A percentile compares a stretch with the other conserved stretches of the same genome.
phyloP scores from a whole-genome alignment of 2,113 vertebrate species.

The Leucopternis melanops region DNA sequence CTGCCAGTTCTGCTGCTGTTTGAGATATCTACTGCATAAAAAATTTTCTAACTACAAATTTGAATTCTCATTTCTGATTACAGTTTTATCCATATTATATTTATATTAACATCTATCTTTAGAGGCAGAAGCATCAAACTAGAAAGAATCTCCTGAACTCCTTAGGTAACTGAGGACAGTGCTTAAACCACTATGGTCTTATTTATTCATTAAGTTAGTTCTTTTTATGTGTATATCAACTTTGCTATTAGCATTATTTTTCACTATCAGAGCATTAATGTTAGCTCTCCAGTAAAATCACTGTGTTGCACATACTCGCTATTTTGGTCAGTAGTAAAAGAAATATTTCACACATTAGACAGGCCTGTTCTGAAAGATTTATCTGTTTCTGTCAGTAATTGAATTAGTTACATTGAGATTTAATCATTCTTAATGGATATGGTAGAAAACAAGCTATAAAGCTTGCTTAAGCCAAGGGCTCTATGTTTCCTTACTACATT shows the following conservation, averaged over 20 bases:
- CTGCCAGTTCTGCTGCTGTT: background rate
- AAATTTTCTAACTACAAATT: background rate
- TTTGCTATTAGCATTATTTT: background rate
- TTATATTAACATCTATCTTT: background rate
- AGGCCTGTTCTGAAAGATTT: background rate
- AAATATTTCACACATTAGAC: background rate
- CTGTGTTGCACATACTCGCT: background rate
- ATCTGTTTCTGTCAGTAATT: background rate
- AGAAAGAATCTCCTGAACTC: background rate
- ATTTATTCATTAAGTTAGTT: background rate
- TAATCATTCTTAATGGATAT: background rate
- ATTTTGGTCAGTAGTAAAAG: background rate
- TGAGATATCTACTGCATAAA: background rate
- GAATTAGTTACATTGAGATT: background rate
- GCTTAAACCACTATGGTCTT: background rate
- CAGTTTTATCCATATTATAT: background rate
- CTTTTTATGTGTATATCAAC: background rate
- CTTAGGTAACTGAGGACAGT: background rate
- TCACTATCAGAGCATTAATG: background rate
- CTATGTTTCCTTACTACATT: background rate
- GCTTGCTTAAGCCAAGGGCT: rapidly evolving
- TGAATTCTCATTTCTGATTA: background rate
- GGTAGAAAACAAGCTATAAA: background rate
- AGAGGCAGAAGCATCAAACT: background rate
- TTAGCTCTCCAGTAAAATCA: background rate